Evolutionary conservation across 2,888 invertebrate genomes (phyloP).

Genomic region (Xylocampa areola): DNA sequence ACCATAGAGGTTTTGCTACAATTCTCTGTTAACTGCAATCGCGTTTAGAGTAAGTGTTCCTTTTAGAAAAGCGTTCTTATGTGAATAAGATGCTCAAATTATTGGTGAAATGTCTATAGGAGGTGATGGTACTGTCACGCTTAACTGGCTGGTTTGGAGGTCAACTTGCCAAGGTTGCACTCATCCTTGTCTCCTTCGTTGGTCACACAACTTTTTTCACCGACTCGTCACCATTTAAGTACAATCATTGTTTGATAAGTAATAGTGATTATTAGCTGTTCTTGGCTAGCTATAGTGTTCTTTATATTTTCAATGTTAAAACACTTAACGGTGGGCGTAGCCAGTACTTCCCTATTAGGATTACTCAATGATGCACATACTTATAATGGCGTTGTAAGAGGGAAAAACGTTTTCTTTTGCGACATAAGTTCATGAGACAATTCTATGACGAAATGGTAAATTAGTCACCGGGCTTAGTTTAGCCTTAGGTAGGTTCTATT

Average conservation of each 20-base stretch:
- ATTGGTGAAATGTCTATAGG: slow-evolving; percentile 76
- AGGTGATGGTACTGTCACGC: slow-evolving; percentile 73
- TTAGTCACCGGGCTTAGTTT: slow-evolving; percentile 29
- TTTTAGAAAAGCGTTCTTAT: not conserved
- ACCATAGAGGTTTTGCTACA: too few relatives aligned
- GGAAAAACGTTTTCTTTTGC: slow-evolving; percentile 44
- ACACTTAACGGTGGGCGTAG: slow-evolving; percentile 11
- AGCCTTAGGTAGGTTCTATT: not conserved
- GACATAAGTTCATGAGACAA: slow-evolving; percentile 31
- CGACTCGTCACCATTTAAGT: slow-evolving; percentile 29
- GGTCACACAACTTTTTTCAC: slow-evolving; percentile 35
- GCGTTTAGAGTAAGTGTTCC: too few relatives aligned
- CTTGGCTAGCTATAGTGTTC: slow-evolving; percentile 14
- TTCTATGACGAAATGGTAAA: slow-evolving; percentile 23
- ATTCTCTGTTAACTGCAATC: too few relatives aligned
- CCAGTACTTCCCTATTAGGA: slow-evolving; percentile 29
- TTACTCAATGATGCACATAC: slow-evolving; percentile 47
- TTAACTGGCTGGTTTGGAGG: slow-evolving; percentile 72
- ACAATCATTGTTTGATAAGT: not conserved
- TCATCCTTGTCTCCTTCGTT: slow-evolving; percentile 49
- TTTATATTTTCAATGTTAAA: slow-evolving; percentile 25
- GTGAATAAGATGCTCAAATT: not conserved
- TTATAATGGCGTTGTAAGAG: slow-evolving; percentile 25
- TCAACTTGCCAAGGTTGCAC: slow-evolving; percentile 68
- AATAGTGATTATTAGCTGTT: not conserved